These are phyloP conservation scores for Pimpla rufipes DNA, from an alignment of 2,888 invertebrate genomes.

Conservation along the genomic window DNA sequence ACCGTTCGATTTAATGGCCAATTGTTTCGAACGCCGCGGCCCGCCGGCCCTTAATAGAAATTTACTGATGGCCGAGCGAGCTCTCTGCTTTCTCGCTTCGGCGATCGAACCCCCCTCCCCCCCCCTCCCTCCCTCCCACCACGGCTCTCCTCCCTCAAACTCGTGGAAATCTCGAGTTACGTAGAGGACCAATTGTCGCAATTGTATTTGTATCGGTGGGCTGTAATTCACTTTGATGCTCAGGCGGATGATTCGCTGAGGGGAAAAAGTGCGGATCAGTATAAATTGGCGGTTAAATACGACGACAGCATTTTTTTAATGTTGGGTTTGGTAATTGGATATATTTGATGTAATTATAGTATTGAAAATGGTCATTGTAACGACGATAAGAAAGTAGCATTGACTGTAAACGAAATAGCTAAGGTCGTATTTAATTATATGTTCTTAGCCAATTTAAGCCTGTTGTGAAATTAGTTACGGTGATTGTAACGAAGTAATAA, in stretches of 20 bases:
- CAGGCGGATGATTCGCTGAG: neutral
- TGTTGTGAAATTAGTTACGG: no score
- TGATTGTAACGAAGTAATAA: no score
- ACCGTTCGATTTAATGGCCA: conserved; percentile 84
- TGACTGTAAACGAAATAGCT: no score
- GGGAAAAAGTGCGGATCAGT: no score
- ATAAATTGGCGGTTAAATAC: no score
- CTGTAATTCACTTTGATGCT: conserved; percentile 30
- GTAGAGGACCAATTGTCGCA: conserved; percentile 24
- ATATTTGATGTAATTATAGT: no score
- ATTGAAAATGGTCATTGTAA: no score
- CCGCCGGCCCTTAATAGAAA: conserved; percentile 82
- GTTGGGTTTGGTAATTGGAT: no score
- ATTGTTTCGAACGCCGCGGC: conserved; percentile 82
- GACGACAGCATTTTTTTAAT: no score
- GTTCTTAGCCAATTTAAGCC: no score
- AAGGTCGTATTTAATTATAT: no score
- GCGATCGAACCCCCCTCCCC: neutral
- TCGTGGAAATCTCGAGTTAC: conserved; percentile 20
- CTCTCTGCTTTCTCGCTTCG: conserved; percentile 22
- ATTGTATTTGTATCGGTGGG: conserved; percentile 31
- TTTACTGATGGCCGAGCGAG: conserved; percentile 77
- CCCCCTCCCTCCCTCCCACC: neutral
- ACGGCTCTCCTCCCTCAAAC: neutral
- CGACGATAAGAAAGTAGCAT: no score